Conservation (phyloP, 2,797 vertebrate genomes). For the Xenopus petersii region DNA sequence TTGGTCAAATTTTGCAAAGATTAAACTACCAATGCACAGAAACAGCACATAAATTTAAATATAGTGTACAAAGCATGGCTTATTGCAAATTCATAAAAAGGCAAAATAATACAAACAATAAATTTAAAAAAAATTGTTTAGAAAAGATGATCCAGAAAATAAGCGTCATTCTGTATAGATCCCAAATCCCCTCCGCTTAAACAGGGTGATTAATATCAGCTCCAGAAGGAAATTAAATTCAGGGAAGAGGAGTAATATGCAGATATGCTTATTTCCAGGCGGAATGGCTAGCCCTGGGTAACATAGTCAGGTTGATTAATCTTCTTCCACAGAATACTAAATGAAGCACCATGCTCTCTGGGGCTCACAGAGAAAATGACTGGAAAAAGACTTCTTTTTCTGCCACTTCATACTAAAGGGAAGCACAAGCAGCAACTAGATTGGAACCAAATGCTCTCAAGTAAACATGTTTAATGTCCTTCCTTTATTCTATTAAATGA, state of each 20-base stretch:
- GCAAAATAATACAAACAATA: no score
- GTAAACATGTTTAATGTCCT: constrained; percentile 1
- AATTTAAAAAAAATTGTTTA: no score
- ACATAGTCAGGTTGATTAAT: constrained; percentile 82
- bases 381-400: constrained; percentile 66
- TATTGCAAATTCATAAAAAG: no score
- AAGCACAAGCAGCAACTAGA: constrained; percentile 47
- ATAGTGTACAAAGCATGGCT: no score
- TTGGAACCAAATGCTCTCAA: constrained; percentile 11
- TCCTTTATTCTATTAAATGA: no score
- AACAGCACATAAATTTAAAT: no score
- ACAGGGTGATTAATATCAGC: constrained; percentile 96
- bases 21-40: no score
- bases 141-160: constrained; percentile 58
- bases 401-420: constrained; percentile 48
- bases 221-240: constrained; percentile 97
- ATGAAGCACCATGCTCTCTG: constrained; percentile 77
- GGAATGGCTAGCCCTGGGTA: constrained; percentile 75
- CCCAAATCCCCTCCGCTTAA: constrained; percentile 89
- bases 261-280: constrained; percentile 86
- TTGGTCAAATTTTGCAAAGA: no score
- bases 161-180: constrained; percentile 74
- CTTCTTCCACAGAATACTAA: constrained; percentile 81
- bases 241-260: constrained; percentile 76
- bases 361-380: constrained; percentile 62